These are phyloP conservation scores for Hylomyscus alleni DNA, from an alignment of 2,797 vertebrate species.

Conservation along the genomic window DNA sequence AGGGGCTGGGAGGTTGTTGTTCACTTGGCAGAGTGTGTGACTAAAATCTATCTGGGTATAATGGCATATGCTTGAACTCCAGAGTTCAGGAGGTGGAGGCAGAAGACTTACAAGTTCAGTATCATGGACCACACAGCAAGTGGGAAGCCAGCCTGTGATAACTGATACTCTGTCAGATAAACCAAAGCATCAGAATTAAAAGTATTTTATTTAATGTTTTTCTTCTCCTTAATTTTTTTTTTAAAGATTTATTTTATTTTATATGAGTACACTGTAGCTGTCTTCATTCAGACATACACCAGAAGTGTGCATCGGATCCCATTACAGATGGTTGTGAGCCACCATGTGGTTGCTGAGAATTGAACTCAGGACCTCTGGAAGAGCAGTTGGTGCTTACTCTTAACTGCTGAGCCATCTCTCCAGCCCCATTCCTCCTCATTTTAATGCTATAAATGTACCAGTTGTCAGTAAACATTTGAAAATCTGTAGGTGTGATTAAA, in stretches of 20 bases:
- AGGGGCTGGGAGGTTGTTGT: background rate
- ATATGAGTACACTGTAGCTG: too few relatives aligned
- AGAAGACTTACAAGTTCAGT: background rate
- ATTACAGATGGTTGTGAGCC: too few relatives aligned
- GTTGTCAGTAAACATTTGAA: background rate
- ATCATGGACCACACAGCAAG: background rate
- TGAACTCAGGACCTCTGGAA: too few relatives aligned
- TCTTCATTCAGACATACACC: too few relatives aligned
- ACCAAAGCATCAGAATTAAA: background rate
- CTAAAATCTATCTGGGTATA: background rate
- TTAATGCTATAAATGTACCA: background rate
- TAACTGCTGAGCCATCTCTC: too few relatives aligned
- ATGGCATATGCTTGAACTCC: too few relatives aligned
- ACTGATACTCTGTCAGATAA: background rate
- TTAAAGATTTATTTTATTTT: background rate
- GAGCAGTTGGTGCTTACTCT: too few relatives aligned
- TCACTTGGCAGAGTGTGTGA: background rate
- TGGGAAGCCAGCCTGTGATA: background rate
- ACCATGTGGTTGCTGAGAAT: too few relatives aligned
- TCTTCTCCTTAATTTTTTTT: too few relatives aligned
- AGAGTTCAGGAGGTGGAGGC: background rate
- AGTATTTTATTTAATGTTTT: background rate
- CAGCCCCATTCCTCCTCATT: background rate
- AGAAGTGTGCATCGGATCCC: too few relatives aligned
- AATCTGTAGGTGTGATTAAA: background rate